Evolutionary conservation across 2,888 invertebrate species (phyloP).

Genomic region (Polydrusus cervinus): DNA sequence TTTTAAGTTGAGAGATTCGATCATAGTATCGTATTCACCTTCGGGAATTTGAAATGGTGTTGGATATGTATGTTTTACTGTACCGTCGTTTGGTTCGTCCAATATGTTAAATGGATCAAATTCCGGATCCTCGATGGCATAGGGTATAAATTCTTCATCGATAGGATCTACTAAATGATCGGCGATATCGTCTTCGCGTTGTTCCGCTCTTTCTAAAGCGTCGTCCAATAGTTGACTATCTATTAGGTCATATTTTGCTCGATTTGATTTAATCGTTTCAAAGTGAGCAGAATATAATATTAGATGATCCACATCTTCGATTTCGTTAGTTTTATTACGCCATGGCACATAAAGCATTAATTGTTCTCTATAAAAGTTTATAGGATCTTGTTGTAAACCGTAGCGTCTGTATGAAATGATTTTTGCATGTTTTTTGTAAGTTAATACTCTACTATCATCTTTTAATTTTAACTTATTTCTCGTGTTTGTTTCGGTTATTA

Average conservation of each 20-base stretch:
- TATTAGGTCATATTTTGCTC: slow-evolving; percentile 19
- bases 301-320: slow-evolving; percentile 27
- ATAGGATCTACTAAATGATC: neutral
- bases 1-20: slow-evolving; percentile 19
- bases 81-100: neutral
- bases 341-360: slow-evolving; percentile 39
- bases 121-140: neutral
- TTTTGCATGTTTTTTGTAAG: slow-evolving; percentile 6
- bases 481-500: neutral
- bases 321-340: slow-evolving; percentile 18
- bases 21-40: neutral
- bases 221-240: slow-evolving; percentile 36
- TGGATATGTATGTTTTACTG: neutral
- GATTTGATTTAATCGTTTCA: slow-evolving; percentile 8
- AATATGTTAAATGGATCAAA: slow-evolving; percentile 11
- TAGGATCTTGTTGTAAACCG: slow-evolving; percentile 25
- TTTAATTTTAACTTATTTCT: slow-evolving; percentile 1
- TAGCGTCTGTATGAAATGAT: slow-evolving; percentile 7
- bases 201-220: slow-evolving; percentile 19
- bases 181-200: neutral
- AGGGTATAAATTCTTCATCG: slow-evolving; percentile 10
- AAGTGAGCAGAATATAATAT: neutral
- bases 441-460: slow-evolving; percentile 13
- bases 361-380: slow-evolving; percentile 43
- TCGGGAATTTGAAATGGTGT: slow-evolving; percentile 4